Base-by-base conservation (phyloP, 2,797 vertebrate genomes). In the Glossophaga mutica region DNA sequence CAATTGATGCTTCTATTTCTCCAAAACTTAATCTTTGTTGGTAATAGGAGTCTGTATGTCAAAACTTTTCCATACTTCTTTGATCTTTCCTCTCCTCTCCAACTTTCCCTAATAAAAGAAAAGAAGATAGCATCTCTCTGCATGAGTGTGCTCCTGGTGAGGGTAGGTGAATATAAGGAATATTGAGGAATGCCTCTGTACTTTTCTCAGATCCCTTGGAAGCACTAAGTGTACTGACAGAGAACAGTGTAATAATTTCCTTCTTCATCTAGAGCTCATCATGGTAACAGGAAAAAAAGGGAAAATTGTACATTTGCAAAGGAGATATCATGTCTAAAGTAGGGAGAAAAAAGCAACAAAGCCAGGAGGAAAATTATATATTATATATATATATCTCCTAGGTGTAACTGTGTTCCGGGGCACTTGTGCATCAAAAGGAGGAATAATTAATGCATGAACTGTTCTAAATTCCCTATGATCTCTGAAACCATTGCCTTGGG, bases 121-220 rank as follows among this genome's bases (percentile, higher is more conserved):
- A 42, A n/a, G 14, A 11, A 52, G 5, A 14, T 5, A 59, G 1
- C 15, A 82, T 7, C 1, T n/a, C 15, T 62, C 48, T 68, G 14
- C 8, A 21, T 21, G 1, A 29, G 9, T 70, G 11, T 19, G 19
- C 0, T 34, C 59, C 9, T 57, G 22, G 29, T 0, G 5, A 12
- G 15, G 5, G 6, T 16, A 55, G 32, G 29, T 3, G 50, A 52
- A 19, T 26, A 42, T 2, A 50, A 57, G 9, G 5, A 12, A 34
- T 18, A 3, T 1, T 29, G 42, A 15, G 16, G 8, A 21, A 3
- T 19, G 0, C 8, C 1, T 21, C 11, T 74, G 0, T 2, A 0
- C 3, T 12, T 42, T 48, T 2, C 32, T 67, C 70, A 37, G 6
- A 14, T 86, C 16, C 12, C 26, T 55, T 32, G 34, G 11, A 62